Percentiles rank a stretch among this genome's conserved stretches.
These are phyloP conservation scores for Dryobotodes eremita DNA, from an alignment of 2,888 invertebrate genomes.

Conservation along the genomic window DNA sequence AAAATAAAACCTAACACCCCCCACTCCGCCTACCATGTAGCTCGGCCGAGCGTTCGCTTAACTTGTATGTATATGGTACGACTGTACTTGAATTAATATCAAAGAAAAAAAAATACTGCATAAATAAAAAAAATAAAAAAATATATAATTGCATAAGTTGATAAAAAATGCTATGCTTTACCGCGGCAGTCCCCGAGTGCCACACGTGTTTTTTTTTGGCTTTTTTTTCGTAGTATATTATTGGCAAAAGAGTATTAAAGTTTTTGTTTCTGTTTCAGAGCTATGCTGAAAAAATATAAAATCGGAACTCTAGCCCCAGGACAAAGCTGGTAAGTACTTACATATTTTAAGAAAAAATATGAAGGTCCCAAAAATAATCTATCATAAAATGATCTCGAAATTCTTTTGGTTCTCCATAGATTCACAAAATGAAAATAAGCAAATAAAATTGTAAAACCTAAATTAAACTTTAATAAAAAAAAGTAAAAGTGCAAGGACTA, in stretches of 20 bases:
- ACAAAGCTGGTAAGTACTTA: conserved; percentile 77
- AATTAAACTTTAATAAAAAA: conserved; percentile 14
- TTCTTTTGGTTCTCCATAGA: conserved; percentile 23
- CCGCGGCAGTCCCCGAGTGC: no score
- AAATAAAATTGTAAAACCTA: conserved; percentile 13
- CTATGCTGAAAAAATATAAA: conserved; percentile 94
- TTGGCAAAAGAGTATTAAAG: not conserved
- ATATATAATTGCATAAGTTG: no score
- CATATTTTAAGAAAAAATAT: not conserved
- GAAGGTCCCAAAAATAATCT: not conserved
- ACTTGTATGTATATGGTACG: no score
- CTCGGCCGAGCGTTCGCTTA: no score
- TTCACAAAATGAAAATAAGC: not conserved
- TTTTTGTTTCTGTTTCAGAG: conserved; percentile 90
- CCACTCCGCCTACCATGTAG: no score
- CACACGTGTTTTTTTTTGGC: no score
- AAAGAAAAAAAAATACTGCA: no score
- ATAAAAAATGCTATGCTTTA: no score
- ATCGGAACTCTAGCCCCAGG: conserved; percentile 92
- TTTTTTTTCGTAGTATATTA: not conserved
- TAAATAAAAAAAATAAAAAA: no score
- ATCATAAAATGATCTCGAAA: not conserved
- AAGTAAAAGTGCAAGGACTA: not conserved
- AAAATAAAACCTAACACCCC: no score
- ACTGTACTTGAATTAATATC: no score